A percentile compares a stretch with the other conserved stretches of the same genome.
phyloP scores from a whole-genome alignment of 2,113 vertebrate species.

The Pogonocichla stellata region DNA sequence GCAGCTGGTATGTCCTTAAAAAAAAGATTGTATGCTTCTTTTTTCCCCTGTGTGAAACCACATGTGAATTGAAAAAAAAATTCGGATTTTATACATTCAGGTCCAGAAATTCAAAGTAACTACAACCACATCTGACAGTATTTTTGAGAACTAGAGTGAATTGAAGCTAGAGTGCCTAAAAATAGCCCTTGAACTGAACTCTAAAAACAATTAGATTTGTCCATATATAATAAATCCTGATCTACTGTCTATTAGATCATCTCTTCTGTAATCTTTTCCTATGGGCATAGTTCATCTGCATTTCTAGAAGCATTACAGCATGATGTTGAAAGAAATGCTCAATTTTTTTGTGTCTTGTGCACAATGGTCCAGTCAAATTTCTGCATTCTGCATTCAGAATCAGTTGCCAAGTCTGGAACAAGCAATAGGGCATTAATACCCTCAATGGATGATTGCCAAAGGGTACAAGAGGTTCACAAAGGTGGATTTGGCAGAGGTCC shows the following conservation, averaged over 20 bases:
- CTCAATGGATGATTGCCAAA: not conserved
- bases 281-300: not conserved
- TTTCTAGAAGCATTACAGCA: not conserved
- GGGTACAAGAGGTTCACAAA: not conserved
- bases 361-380: not conserved
- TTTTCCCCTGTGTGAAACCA: not conserved
- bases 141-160: not conserved
- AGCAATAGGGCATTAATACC: not conserved
- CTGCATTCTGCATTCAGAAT: not conserved
- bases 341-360: not conserved
- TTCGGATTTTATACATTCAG: not conserved
- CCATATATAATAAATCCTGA: constrained; percentile 18
- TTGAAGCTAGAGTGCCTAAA: not conserved
- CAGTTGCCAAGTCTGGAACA: not conserved
- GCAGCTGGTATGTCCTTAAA: not conserved
- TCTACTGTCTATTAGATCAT: constrained; percentile 30
- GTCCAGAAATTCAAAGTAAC: not conserved
- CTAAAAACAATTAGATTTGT: constrained; percentile 7
- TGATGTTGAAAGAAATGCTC: not conserved
- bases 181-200: constrained; percentile 10
- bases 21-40: not conserved
- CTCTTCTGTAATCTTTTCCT: constrained; percentile 15
- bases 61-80: not conserved
- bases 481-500: not conserved
- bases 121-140: not conserved